phyloP scores from a whole-genome alignment of 2,888 invertebrate genomes.

The Antitype chi region DNA sequence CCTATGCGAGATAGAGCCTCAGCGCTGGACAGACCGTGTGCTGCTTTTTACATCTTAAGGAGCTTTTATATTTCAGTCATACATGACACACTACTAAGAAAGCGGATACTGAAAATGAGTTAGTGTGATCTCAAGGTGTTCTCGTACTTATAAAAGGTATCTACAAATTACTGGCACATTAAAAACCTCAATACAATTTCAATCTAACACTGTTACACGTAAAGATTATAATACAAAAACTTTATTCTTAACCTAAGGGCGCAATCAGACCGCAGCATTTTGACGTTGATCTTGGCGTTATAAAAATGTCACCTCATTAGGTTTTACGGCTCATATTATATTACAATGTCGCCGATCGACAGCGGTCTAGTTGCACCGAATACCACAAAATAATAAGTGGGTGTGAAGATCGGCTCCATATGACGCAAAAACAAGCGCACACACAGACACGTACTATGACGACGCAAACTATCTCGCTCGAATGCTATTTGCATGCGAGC shows the following conservation, averaged over 20 bases:
- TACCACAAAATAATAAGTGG: neutral
- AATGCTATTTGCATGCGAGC: neutral
- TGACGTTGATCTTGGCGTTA: neutral
- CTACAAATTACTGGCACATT: neutral
- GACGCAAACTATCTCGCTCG: neutral
- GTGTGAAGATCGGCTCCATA: neutral
- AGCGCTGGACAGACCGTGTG: neutral
- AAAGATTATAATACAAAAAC: neutral
- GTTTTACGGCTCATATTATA: neutral
- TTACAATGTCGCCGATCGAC: neutral
- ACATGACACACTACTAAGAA: neutral
- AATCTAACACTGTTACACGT: constrained; percentile 1
- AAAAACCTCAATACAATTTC: constrained; percentile 8
- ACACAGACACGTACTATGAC: no score
- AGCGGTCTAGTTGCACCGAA: neutral
- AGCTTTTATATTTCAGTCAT: neutral
- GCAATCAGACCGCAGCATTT: neutral
- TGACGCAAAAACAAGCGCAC: neutral
- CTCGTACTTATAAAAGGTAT: neutral
- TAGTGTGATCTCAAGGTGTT: neutral
- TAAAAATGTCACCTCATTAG: neutral
- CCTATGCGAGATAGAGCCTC: no score
- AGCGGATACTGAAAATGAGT: neutral
- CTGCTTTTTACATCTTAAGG: neutral
- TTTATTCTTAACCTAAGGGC: neutral